Evolutionary conservation across 2,113 vertebrate species (phyloP).

Genomic region (Megaceryle maxima): DNA sequence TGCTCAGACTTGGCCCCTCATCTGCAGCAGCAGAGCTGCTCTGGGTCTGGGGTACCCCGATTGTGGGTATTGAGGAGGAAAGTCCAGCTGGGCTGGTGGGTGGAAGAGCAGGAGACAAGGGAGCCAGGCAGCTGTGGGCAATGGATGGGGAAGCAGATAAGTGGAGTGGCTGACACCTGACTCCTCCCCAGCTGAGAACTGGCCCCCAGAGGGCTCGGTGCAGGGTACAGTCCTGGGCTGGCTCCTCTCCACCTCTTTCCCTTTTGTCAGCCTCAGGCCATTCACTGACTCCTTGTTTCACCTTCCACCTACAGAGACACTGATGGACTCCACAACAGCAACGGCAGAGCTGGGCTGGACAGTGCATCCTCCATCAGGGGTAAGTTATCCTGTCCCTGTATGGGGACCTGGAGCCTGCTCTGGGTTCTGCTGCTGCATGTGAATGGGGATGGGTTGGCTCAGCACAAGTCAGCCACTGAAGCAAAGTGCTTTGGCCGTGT

Average conservation of each 20-base stretch:
- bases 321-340: slow-evolving; percentile 97
- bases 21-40: not conserved
- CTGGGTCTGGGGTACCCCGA: not conserved
- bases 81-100: not conserved
- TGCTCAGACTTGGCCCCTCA: not conserved
- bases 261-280: not conserved
- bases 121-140: not conserved
- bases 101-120: not conserved
- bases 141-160: not conserved
- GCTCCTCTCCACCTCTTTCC: not conserved
- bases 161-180: not conserved
- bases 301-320: slow-evolving; percentile 80
- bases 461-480: not conserved
- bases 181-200: not conserved
- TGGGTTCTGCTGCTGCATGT: not conserved
- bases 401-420: rapidly evolving
- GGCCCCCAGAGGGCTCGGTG: not conserved
- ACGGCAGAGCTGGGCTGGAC: slow-evolving; percentile 96
- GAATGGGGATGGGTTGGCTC: not conserved
- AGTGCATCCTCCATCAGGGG: slow-evolving; percentile 89
- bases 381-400: slow-evolving; percentile 59
- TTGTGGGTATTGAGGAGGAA: not conserved
- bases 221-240: not conserved
- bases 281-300: slow-evolving; percentile 16
- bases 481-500: not conserved